phyloP scores from a whole-genome alignment of 2,113 vertebrate genomes.

The Lamprotornis superbus region DNA sequence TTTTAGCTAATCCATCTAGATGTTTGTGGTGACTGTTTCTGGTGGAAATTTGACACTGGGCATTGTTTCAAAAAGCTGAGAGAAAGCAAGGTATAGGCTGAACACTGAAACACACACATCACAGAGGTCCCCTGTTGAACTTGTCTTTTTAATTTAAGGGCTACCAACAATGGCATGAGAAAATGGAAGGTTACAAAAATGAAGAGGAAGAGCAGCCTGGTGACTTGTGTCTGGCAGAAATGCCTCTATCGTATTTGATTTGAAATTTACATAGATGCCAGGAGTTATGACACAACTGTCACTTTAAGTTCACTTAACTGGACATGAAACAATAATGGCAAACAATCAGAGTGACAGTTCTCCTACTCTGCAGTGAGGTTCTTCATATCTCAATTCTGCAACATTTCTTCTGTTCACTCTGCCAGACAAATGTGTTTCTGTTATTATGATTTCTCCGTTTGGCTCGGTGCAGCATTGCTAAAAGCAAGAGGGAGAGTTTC shows the following conservation, averaged over 20 bases:
- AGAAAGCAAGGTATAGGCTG: not conserved
- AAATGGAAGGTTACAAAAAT: slow-evolving; percentile 44
- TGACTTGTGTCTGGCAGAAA: slow-evolving; percentile 41
- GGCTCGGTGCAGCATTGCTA: slow-evolving; percentile 46
- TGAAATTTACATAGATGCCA: slow-evolving; percentile 57
- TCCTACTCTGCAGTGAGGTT: slow-evolving; percentile 55
- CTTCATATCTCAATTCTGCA: slow-evolving; percentile 52
- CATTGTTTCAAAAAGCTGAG: not conserved
- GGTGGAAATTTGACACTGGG: not conserved
- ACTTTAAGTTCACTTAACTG: slow-evolving; percentile 53
- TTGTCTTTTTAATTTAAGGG: slow-evolving; percentile 4
- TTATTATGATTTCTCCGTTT: slow-evolving; percentile 65
- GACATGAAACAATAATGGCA: slow-evolving; percentile 59
- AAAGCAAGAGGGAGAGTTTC: slow-evolving; percentile 53
- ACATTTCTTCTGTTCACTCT: slow-evolving; percentile 50
- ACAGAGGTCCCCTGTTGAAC: not conserved
- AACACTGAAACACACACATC: not conserved
- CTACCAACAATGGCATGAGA: not conserved
- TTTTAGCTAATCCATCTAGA: not conserved
- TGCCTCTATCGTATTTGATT: not conserved
- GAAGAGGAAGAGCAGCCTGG: slow-evolving; percentile 6
- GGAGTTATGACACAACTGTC: slow-evolving; percentile 44
- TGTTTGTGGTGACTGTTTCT: not conserved
- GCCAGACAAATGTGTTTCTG: slow-evolving; percentile 60
- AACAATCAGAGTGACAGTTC: slow-evolving; percentile 46